Evolutionary conservation across 2,888 invertebrate species (phyloP).

Genomic region (Zygaena filipendulae): DNA sequence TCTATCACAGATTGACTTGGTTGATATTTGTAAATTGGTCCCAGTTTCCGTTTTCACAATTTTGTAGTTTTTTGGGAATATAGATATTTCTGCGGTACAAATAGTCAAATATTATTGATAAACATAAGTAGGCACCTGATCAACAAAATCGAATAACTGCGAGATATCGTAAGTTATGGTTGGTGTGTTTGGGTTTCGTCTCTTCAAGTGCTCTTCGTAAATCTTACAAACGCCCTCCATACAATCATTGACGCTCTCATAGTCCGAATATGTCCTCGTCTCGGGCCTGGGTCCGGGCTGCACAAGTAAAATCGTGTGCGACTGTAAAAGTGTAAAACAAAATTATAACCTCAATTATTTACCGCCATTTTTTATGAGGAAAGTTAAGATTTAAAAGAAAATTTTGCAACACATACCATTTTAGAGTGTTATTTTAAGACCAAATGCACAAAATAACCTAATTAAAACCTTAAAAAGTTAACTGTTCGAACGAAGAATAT

Average conservation of each 20-base stretch:
- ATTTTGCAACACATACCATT: constrained; percentile 29
- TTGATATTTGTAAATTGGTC: no score
- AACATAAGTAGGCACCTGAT: constrained; percentile 74
- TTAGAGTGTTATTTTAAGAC: no score
- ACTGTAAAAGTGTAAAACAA: constrained; percentile 73
- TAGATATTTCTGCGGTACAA: no score
- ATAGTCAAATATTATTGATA: no score
- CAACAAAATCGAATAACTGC: constrained; percentile 98
- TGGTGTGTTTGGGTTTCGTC: constrained; percentile 93
- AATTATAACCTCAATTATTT: constrained; percentile 33
- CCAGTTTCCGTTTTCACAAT: no score
- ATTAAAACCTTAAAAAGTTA: no score
- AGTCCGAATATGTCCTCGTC: constrained; percentile 97
- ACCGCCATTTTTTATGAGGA: constrained; percentile 40
- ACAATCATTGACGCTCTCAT: constrained; percentile 97
- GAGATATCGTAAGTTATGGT: constrained; percentile 99
- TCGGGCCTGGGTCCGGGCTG: constrained; percentile 95
- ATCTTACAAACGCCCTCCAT: constrained; percentile 99
- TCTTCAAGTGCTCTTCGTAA: constrained; percentile 97
- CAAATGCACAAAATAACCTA: no score
- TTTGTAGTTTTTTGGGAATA: no score
- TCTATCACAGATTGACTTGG: no score
- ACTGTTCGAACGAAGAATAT: no score
- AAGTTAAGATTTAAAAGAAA: no score
- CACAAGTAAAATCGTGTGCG: constrained; percentile 96